These are phyloP conservation scores for Bradypodion ventrale DNA, from an alignment of 2,797 vertebrate species.

Conservation along the genomic window DNA sequence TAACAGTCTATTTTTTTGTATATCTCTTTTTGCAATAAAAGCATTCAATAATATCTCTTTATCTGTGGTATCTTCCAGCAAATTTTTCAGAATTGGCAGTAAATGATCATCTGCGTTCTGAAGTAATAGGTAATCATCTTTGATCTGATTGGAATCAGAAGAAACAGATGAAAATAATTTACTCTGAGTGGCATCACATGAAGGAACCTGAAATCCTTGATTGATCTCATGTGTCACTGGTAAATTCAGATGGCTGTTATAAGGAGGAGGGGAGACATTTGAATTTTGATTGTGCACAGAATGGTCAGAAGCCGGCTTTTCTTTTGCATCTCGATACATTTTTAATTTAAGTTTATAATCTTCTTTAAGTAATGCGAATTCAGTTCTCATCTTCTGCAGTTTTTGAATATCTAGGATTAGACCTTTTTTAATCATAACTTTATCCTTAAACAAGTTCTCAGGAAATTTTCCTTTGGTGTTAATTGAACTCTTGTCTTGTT, in stretches of 20 bases:
- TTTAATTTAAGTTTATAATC: constrained; percentile 61
- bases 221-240: neutral
- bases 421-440: constrained; percentile 33
- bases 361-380: constrained; percentile 62
- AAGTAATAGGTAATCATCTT: neutral
- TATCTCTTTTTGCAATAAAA: neutral
- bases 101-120: neutral
- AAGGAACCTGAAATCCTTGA: neutral
- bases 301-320: neutral
- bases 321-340: constrained; percentile 53
- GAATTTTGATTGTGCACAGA: neutral
- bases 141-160: neutral
- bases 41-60: constrained; percentile 8
- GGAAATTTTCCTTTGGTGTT: constrained; percentile 11
- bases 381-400: constrained; percentile 62
- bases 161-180: neutral
- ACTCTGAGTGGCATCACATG: neutral
- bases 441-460: neutral
- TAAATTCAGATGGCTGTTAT: constrained; percentile 26
- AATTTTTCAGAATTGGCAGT: neutral
- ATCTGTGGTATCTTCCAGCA: constrained; percentile 32
- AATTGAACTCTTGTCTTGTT: constrained; percentile 49
- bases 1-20: constrained; percentile 2
- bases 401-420: constrained; percentile 64
- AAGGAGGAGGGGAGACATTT: neutral